Conservation (phyloP, 2,797 vertebrate genomes). For the Hephaestus fuliginosus region DNA sequence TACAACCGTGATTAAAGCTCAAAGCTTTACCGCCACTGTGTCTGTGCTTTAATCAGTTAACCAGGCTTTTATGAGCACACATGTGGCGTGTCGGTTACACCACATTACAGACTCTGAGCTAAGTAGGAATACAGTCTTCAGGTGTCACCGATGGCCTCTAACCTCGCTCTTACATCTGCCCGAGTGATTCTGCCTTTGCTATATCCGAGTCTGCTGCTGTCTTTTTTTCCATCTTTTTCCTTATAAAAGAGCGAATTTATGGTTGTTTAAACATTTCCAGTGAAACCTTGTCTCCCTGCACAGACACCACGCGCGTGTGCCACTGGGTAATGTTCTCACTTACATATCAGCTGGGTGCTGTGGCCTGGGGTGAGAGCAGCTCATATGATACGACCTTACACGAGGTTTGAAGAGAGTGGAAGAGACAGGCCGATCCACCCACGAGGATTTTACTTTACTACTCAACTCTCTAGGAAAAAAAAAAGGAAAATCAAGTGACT, state of each 20-base stretch:
- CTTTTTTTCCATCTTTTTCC: not conserved
- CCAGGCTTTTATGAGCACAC: conserved; percentile 55
- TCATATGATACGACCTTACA: conserved; percentile 49
- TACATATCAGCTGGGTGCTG: conserved; percentile 61
- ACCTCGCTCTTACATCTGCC: not conserved
- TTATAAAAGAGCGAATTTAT: conserved; percentile 26
- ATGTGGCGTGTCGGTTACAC: conserved; percentile 38
- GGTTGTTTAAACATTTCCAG: conserved; percentile 25
- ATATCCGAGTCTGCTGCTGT: conserved; percentile 1
- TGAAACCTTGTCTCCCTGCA: conserved; percentile 10
- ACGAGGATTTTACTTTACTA: conserved; percentile 19
- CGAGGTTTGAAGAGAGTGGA: conserved; percentile 67
- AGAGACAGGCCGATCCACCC: conserved; percentile 57
- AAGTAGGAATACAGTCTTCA: conserved; percentile 18
- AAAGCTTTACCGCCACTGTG: conserved; percentile 51
- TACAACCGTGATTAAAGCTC: conserved; percentile 65
- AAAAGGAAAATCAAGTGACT: conserved; percentile 9
- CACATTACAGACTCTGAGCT: conserved; percentile 35
- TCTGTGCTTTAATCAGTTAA: conserved; percentile 68
- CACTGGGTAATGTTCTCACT: conserved; percentile 67
- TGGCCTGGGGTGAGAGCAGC: conserved; percentile 50
- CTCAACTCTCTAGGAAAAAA: conserved; percentile 30
- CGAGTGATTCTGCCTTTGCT: not conserved
- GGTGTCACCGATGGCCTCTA: conserved; percentile 1
- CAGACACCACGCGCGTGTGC: conserved; percentile 14